phyloP scores from a whole-genome alignment of 1,140 invertebrate species.

The Penaeus indicus region DNA sequence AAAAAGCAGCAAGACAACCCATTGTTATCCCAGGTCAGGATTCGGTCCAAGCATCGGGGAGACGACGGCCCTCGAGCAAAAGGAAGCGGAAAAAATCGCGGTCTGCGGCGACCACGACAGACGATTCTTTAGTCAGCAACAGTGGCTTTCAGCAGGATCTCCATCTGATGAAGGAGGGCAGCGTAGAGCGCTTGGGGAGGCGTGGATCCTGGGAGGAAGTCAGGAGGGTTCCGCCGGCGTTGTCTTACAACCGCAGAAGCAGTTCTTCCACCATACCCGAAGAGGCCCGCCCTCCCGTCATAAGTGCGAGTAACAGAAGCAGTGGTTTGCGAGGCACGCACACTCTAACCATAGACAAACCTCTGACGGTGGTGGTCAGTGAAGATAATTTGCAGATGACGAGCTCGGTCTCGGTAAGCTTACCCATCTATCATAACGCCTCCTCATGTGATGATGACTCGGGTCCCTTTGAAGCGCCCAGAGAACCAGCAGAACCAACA shows the following conservation, averaged over 20 bases:
- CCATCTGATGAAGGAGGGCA: neutral
- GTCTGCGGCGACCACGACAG: slow-evolving; percentile 54
- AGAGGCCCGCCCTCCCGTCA: neutral
- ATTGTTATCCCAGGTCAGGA: slow-evolving; percentile 1
- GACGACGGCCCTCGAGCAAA: slow-evolving; percentile 18
- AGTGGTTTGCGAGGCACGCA: slow-evolving; percentile 33
- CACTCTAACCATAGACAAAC: slow-evolving; percentile 42
- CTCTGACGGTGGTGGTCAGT: slow-evolving; percentile 29
- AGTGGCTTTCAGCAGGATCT: neutral
- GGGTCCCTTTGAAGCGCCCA: neutral
- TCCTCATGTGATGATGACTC: neutral
- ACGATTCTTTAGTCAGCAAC: slow-evolving; percentile 34
- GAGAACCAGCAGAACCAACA: neutral
- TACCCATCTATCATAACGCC: slow-evolving; percentile 29
- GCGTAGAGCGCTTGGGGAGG: neutral
- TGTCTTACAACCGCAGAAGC: neutral
- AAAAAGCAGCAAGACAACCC: neutral
- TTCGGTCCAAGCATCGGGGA: neutral
- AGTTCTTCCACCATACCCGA: neutral
- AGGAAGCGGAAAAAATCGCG: slow-evolving; percentile 57
- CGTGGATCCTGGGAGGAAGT: neutral
- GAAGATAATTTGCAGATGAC: slow-evolving; percentile 41
- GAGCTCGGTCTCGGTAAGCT: slow-evolving; percentile 32
- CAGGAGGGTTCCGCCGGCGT: neutral
- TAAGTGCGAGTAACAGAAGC: slow-evolving; percentile 21